Percentiles rank a stretch among this genome's conserved stretches.
Evolutionary conservation across 2,113 vertebrate genomes (phyloP).

Genomic region (Falco punctatus): DNA sequence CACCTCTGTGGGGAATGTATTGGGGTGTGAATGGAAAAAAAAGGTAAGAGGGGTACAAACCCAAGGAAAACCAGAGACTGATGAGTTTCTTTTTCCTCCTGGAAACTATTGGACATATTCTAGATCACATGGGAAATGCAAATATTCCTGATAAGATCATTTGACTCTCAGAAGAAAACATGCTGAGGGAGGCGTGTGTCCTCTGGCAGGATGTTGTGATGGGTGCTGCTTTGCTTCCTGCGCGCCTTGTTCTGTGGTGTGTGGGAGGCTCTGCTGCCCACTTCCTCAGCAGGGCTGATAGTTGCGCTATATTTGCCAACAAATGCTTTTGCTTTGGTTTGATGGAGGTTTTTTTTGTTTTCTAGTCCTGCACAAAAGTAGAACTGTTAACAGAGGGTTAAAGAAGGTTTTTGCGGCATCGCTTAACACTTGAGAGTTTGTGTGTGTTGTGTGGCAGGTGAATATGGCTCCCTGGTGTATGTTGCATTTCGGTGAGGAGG

Average conservation of each 20-base stretch:
- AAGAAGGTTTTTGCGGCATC: not conserved
- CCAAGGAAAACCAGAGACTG: accelerated
- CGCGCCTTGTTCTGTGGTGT: accelerated
- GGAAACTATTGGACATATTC: not conserved
- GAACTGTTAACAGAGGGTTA: not conserved
- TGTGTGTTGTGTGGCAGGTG: no score
- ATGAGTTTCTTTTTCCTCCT: not conserved
- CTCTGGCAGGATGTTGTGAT: not conserved
- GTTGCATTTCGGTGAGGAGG: not conserved
- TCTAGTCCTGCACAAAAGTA: not conserved
- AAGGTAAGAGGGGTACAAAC: not conserved
- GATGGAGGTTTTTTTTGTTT: not conserved
- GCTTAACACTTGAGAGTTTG: not conserved
- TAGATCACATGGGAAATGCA: not conserved
- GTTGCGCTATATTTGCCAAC: not conserved
- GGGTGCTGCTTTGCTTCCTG: not conserved
- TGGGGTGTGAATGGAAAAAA: not conserved
- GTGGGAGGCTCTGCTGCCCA: not conserved
- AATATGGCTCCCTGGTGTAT: not conserved
- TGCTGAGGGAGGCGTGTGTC: accelerated
- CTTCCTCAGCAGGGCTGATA: not conserved
- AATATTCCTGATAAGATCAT: not conserved
- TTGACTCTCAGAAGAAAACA: not conserved
- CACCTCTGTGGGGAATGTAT: not conserved
- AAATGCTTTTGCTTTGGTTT: not conserved